Conservation (phyloP, 2,113 vertebrate species). For the Girardinichthys multiradiatus region DNA sequence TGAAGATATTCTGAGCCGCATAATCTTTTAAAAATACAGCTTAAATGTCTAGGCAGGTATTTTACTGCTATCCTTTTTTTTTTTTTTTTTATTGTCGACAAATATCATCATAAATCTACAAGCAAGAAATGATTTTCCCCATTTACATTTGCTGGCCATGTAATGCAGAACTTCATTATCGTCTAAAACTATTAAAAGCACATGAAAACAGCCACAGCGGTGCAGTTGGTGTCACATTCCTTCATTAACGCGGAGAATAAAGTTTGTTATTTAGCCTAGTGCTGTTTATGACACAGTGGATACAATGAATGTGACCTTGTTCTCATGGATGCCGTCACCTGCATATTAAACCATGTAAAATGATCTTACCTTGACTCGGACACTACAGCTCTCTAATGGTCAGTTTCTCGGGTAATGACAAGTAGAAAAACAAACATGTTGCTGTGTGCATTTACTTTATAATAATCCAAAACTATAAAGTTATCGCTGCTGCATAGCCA, state of each 20-base stretch:
- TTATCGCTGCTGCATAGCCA: neutral
- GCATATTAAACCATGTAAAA: conserved; percentile 4
- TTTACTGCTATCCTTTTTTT: neutral
- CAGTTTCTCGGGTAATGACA: conserved; percentile 11
- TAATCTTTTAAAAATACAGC: neutral
- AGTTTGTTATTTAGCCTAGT: neutral
- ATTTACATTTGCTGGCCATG: neutral
- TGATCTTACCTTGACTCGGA: conserved; percentile 6
- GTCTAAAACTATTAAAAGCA: conserved; percentile 13
- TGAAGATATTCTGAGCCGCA: neutral
- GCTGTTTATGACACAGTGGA: conserved; percentile 11
- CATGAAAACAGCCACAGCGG: neutral
- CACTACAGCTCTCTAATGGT: neutral
- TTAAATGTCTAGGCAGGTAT: neutral
- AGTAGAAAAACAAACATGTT: neutral
- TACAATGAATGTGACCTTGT: conserved; percentile 6
- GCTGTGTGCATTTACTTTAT: neutral
- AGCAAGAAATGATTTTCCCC: neutral
- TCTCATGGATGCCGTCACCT: conserved; percentile 8
- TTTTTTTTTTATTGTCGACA: neutral
- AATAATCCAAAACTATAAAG: neutral
- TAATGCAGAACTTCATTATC: conserved; percentile 4
- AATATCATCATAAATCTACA: neutral
- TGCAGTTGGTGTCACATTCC: conserved; percentile 8
- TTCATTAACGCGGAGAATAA: conserved; percentile 15